A percentile compares a stretch with the other conserved stretches of the same genome.
phyloP scores from a whole-genome alignment of 1,140 invertebrate genomes.

The Cotesia glomerata region DNA sequence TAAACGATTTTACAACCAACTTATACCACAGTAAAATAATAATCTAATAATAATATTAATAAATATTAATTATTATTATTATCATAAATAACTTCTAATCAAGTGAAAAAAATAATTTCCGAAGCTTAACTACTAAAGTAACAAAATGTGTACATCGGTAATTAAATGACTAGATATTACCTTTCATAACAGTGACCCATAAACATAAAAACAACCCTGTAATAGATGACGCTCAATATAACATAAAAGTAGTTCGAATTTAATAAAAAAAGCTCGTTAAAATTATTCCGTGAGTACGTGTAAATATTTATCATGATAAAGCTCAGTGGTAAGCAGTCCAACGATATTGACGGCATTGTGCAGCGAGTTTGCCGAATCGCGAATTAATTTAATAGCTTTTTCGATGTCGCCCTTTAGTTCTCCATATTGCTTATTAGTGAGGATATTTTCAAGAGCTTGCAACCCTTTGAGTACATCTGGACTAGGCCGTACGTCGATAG shows the following conservation, averaged over 20 bases:
- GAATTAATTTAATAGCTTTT: conserved; percentile 57
- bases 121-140: not conserved
- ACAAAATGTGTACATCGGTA: not conserved
- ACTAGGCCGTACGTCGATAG: conserved; percentile 56
- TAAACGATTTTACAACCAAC: too few relatives aligned
- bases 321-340: conserved; percentile 52
- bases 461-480: conserved; percentile 60
- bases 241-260: not conserved
- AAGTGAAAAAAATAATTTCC: not conserved
- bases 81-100: not conserved
- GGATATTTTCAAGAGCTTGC: conserved; percentile 56
- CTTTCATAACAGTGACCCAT: not conserved
- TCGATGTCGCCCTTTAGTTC: conserved; percentile 60
- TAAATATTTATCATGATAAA: conserved; percentile 59
- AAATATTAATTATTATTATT: too few relatives aligned
- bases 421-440: conserved; percentile 58
- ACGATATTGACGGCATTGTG: conserved; percentile 57
- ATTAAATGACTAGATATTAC: conserved; percentile 8
- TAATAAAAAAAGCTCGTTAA: not conserved
- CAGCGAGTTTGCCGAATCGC: conserved; percentile 61
- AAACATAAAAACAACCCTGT: not conserved
- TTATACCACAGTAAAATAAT: too few relatives aligned
- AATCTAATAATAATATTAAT: too few relatives aligned
- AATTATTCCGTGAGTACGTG: conserved; percentile 56
- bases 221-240: not conserved